These are phyloP conservation scores for Champsocephalus esox DNA, from an alignment of 2,797 vertebrate genomes.

Conservation along the genomic window DNA sequence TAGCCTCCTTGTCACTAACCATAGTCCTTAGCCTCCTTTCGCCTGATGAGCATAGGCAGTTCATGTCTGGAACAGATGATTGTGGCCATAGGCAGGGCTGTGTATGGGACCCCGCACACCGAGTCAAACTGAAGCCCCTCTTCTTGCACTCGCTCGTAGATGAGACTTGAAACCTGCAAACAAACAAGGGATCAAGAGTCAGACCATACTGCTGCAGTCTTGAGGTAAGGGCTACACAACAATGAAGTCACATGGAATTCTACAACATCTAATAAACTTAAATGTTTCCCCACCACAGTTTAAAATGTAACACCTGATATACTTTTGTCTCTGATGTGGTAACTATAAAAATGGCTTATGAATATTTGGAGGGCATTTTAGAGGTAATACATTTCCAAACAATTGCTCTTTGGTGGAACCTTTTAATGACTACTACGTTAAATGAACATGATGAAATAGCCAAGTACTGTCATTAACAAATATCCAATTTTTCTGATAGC, in stretches of 20 bases:
- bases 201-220: background rate
- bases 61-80: constrained; percentile 87
- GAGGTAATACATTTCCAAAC: too few relatives aligned
- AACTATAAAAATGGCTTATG: too few relatives aligned
- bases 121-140: constrained; percentile 82
- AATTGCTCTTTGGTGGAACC: too few relatives aligned
- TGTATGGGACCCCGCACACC: constrained; percentile 94
- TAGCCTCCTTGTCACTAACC: constrained; percentile 76
- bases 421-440: too few relatives aligned
- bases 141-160: constrained; percentile 84
- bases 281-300: background rate
- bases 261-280: too few relatives aligned
- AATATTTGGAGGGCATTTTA: too few relatives aligned
- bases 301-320: background rate
- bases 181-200: background rate
- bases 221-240: background rate
- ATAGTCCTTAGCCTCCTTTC: constrained; percentile 93
- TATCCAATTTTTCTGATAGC: too few relatives aligned
- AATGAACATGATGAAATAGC: too few relatives aligned
- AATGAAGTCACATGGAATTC: background rate
- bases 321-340: too few relatives aligned
- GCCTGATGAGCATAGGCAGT: constrained; percentile 93
- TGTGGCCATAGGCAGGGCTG: constrained; percentile 92
- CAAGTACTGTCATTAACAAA: too few relatives aligned
- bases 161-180: constrained; percentile 86